Evolutionary conservation across 2,113 vertebrate species (phyloP).

Genomic region (Pachyramphus minor): DNA sequence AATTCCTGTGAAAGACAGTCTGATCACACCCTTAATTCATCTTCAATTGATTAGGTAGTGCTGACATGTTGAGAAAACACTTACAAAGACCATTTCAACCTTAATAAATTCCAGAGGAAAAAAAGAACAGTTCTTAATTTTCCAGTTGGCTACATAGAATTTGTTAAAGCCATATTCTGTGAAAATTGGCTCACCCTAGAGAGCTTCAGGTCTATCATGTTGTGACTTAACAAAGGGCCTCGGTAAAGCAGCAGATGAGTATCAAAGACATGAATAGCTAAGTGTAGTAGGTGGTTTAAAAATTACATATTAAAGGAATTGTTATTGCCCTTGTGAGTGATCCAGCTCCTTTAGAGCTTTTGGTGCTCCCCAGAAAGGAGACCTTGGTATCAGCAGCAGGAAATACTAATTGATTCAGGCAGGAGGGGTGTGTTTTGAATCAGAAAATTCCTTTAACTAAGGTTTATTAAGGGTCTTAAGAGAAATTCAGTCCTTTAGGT

Average conservation of each 20-base stretch:
- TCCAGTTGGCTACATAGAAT: conserved; percentile 52
- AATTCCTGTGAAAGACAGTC: neutral
- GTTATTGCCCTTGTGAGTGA: neutral
- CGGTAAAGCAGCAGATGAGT: neutral
- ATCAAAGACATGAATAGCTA: neutral
- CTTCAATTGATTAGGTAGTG: conserved; percentile 6
- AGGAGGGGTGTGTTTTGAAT: neutral
- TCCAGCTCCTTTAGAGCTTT: neutral
- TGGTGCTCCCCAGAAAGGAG: neutral
- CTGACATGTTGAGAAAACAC: neutral
- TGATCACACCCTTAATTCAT: conserved; percentile 29
- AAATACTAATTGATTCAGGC: neutral
- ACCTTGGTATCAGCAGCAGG: neutral
- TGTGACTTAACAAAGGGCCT: neutral
- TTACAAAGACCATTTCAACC: conserved; percentile 35
- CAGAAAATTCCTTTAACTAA: neutral
- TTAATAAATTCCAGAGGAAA: conserved; percentile 22
- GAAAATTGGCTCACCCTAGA: conserved; percentile 9
- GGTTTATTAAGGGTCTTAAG: neutral
- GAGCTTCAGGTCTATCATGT: neutral
- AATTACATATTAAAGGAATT: neutral
- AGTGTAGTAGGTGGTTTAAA: neutral
- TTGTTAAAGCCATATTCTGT: conserved; percentile 46
- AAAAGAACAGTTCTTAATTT: conserved; percentile 56
- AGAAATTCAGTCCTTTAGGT: neutral